Base-by-base conservation (phyloP, 2,797 vertebrate genomes). In the Amniataba percoides region DNA sequence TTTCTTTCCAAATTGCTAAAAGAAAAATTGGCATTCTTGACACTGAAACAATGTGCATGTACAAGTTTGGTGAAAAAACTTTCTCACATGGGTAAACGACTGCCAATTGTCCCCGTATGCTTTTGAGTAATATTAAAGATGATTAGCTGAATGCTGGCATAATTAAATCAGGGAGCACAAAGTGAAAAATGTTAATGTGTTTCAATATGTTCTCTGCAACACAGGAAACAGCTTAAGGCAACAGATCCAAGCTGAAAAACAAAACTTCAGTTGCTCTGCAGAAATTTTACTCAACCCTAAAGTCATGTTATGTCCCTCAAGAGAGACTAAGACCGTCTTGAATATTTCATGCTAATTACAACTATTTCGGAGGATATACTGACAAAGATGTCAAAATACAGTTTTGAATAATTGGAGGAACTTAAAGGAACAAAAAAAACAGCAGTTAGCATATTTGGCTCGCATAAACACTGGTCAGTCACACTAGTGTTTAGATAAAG, bases 121-220 rank as follows among this genome's bases (percentile, higher is more conserved):
- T 36, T 45, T 27, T 55, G 40, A 46, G 25, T 46, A 36, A 68
- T 23, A 59, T 49, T 16, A 8, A 27, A 27, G 40, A 8, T 48
- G 42, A 56, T 42, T 42, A 46, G 16, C 3, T 55, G 12, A 51
- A 13, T 34, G 27, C 43, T 18, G 61, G 49, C 40, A 19, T 43
- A 43, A 43, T 62, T 51, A 45, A 74, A 70, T 53, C 52, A 43
- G 43, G 7, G 43, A 62, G 56, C 61, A 55, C 31, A 55, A 36
- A 43, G 16, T 55, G 21, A 60, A n/a, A 39, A 45, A 46, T 46
- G 39, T 8, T 27, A 43, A 10, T 2, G 40, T 56, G 52, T 49
- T 71, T 64, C 23, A 49, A 7, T 7, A 40, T 45, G 7, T 52
- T 58, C 25, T 66, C 45, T 9, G 5, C 27, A 72, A 7, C 43